Percentiles rank a stretch among this genome's conserved stretches.
Evolutionary conservation across 2,797 vertebrate species (phyloP).

Genomic region (Gymnodraco acuticeps): DNA sequence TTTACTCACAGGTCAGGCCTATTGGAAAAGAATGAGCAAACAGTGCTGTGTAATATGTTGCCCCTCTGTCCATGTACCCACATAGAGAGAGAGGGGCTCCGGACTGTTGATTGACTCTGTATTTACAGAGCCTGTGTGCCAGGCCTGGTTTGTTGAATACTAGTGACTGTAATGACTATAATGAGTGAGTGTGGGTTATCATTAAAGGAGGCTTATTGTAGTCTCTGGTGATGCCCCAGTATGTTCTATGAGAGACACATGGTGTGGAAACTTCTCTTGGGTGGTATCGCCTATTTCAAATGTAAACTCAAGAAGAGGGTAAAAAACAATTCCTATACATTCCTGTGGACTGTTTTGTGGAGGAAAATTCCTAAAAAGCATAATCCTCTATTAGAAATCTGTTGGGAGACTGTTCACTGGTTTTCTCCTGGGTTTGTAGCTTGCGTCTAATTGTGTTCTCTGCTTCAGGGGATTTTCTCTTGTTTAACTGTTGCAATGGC

Average conservation of each 20-base stretch:
- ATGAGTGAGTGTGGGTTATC: slow-evolving; percentile 69
- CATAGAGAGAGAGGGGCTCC: not conserved
- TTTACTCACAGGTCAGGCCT: slow-evolving; percentile 3
- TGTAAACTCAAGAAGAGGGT: slow-evolving; percentile 30
- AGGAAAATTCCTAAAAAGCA: slow-evolving; percentile 14
- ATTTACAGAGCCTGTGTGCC: slow-evolving; percentile 47
- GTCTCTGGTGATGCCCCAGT: slow-evolving; percentile 54
- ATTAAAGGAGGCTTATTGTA: slow-evolving; percentile 58
- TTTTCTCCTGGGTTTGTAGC: slow-evolving; percentile 26
- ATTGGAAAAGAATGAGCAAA: not conserved
- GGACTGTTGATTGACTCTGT: slow-evolving; percentile 37
- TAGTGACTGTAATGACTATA: slow-evolving; percentile 69
- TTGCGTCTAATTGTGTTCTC: slow-evolving; percentile 33
- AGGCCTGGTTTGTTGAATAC: slow-evolving; percentile 50
- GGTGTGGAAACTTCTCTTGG: slow-evolving; percentile 63
- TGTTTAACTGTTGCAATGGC: slow-evolving; percentile 35
- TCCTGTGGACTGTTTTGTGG: slow-evolving; percentile 4
- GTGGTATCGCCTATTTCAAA: slow-evolving; percentile 64
- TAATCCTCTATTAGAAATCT: slow-evolving; percentile 26
- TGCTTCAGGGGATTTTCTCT: slow-evolving; percentile 26
- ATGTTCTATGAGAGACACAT: slow-evolving; percentile 41
- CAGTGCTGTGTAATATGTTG: not conserved
- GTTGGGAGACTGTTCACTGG: slow-evolving; percentile 16
- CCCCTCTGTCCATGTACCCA: slow-evolving; percentile 14
- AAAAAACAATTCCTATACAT: slow-evolving; percentile 27